Evolutionary conservation across 2,888 invertebrate genomes (phyloP).

Genomic region (Drosophila subquinaria): DNA sequence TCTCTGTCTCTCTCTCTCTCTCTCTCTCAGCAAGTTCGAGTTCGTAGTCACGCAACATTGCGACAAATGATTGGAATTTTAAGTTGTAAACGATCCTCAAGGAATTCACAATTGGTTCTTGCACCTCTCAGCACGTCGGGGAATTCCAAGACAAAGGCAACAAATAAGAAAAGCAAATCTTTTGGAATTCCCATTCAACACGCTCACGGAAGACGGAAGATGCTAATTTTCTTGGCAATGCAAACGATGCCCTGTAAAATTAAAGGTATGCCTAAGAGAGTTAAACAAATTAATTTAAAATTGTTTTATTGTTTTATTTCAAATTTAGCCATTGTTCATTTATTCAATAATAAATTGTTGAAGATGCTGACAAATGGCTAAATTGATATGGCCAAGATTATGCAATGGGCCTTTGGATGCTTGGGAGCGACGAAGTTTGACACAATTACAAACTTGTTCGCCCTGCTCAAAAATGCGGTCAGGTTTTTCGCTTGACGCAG

Average conservation of each 20-base stretch:
- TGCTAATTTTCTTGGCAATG: conserved; percentile 45
- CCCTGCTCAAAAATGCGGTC: conserved; percentile 74
- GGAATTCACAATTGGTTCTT: conserved; percentile 43
- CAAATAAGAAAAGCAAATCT: conserved; percentile 26
- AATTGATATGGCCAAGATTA: conserved; percentile 46
- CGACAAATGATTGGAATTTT: conserved; percentile 45
- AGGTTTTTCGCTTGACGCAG: conserved; percentile 56
- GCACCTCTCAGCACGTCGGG: conserved; percentile 16
- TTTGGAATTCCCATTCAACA: conserved; percentile 43
- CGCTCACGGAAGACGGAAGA: conserved; percentile 44
- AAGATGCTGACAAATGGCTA: conserved; percentile 48
- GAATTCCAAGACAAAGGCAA: conserved; percentile 44
- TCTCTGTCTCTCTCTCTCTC: not conserved
- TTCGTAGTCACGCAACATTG: conserved; percentile 40
- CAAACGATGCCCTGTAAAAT: conserved; percentile 11
- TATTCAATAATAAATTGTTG: conserved; percentile 8
- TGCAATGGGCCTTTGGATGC: conserved; percentile 56
- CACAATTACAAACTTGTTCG: conserved; percentile 79
- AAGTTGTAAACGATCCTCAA: conserved; percentile 35
- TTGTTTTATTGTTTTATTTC: conserved; percentile 15
- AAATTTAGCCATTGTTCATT: conserved; percentile 6
- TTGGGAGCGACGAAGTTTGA: conserved; percentile 56
- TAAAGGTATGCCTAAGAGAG: not conserved
- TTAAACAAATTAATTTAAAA: not conserved
- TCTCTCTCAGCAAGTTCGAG: not conserved